Percentiles rank a stretch among this genome's conserved stretches.
phyloP scores from a whole-genome alignment of 2,797 vertebrate genomes.

The Liparis tanakae region DNA sequence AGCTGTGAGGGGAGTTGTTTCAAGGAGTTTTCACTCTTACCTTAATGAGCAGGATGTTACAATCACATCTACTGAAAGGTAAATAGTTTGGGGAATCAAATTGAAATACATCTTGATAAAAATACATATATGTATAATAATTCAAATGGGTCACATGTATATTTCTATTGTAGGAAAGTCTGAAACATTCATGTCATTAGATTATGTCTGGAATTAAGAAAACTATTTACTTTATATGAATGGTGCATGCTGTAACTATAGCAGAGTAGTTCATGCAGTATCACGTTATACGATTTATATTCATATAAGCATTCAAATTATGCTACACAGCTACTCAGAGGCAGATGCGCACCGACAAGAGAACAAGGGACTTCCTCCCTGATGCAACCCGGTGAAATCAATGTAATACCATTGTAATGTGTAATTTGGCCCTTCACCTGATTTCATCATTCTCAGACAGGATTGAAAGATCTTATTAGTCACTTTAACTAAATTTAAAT shows the following conservation, averaged over 20 bases:
- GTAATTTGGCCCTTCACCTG: conserved; percentile 25
- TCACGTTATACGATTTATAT: background rate
- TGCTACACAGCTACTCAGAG: background rate
- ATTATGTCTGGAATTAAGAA: background rate
- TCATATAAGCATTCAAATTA: background rate
- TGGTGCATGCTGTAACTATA: background rate
- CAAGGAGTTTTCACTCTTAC: background rate
- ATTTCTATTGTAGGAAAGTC: background rate
- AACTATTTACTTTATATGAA: background rate
- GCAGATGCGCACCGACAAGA: conserved; percentile 1
- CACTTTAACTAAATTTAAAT: background rate
- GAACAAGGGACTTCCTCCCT: conserved; percentile 15
- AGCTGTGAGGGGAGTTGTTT: background rate
- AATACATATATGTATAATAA: background rate
- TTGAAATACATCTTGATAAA: no score
- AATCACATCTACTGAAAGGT: background rate
- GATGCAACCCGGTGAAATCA: conserved; percentile 57
- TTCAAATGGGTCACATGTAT: background rate
- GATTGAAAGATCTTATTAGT: background rate
- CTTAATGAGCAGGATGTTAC: conserved; percentile 1
- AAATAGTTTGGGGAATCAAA: background rate
- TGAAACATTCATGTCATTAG: background rate
- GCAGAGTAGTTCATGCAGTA: background rate
- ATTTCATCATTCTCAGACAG: conserved; percentile 3
- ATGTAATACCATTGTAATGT: background rate